Evolutionary conservation across 53 echinoderm and acorn worm genomes (phyloP), one percentile per base, ranked within the genome.

Genomic region (Luidia sarsii): DNA sequence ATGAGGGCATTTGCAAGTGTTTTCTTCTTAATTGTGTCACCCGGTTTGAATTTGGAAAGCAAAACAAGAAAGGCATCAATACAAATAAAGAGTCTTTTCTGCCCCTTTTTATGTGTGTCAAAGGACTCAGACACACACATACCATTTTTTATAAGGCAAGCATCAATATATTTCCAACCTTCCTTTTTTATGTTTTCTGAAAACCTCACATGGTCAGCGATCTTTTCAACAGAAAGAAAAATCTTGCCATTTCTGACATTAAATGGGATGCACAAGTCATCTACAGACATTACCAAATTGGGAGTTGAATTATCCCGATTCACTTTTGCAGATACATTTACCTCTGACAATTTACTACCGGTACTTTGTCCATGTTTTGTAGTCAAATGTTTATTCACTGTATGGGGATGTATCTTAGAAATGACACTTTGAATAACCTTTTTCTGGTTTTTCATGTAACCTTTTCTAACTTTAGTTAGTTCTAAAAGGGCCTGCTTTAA

Each of bases 81-180:
- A 34, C n/a, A 36, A 33, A 64, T 65, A 35, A 65, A 65, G 37
- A 20, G n/a, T 37, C 65, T 65, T 34, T 34, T 33, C 36, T 65
- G 18, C 19, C 37, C 34, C 38, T 65, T 65, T 65, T 31, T 35
- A 65, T 34, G 21, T 33, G 36, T 65, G 65, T 65, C 65, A 65
- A 39, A 65, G 35, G 65, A 65, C 35, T 32, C 64, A 64, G 11
- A 32, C 20, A 64, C 64, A 15, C 36, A 35, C 8, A 37, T 34
- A 34, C 34, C 65, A 65, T 37, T 37, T 65, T n/a, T 34, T 35
- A 1, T 19, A n/a, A 65, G 37, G 38, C 38, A 37, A 5, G 37
- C 37, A 37, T 65, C 65, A 36, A 65, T 34, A 34, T 65, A 37
- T 65, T 65, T 65, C 65, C 65, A 65, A 65, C 39, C 65, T 39